Evolutionary conservation across 1,140 invertebrate genomes (phyloP), one percentile per base, ranked within the genome.

Genomic region (Propsilocerus akamusi): DNA sequence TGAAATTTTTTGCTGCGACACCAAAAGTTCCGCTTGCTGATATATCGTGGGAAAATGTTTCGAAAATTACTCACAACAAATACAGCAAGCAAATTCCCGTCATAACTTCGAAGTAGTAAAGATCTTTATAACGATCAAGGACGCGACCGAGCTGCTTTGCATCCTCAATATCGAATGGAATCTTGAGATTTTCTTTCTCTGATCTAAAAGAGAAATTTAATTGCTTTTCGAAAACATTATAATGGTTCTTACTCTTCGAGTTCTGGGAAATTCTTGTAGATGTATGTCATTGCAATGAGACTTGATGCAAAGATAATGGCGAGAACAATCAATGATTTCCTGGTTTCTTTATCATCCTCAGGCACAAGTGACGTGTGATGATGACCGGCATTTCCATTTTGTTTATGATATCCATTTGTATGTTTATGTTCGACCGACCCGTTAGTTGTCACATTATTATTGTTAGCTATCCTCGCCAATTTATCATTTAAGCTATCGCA

Each of bases 111-210:
- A 80, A 78, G 64, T 86, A 97, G 71, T 98, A 93, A 59, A 85
- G 80, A 51, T 95, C 89, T 69, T 94, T 98, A 64, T 99, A 99
- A 57, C 78, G 71, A 64, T 85, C 84, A 55, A 99, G 71, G 28
- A 99, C 79, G 65, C 78, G 75, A 53, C 94, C 96, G 47, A 99
- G 68, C 60, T 86, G 78, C 72, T 98, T 97, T 5, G 94, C 94
- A 72, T 98, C 93, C 65, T 97, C 90, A 55, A 99, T 86, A 65
- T 94, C 81, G 64, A 78, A 75, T 46, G 96, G 96, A 53, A 98
- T 68, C 68, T 92, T 95, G 52, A 99, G 78, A 68, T 91, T 76
- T 58, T 83, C 67, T 59, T 76, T 81, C 66, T 98, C 95, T 61
- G 87, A 69, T 51, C 94, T 97, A 68, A 59, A 83, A 83, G 54